Conservation (phyloP, 2,113 vertebrate genomes). For the Mormyrus lacerda region DNA sequence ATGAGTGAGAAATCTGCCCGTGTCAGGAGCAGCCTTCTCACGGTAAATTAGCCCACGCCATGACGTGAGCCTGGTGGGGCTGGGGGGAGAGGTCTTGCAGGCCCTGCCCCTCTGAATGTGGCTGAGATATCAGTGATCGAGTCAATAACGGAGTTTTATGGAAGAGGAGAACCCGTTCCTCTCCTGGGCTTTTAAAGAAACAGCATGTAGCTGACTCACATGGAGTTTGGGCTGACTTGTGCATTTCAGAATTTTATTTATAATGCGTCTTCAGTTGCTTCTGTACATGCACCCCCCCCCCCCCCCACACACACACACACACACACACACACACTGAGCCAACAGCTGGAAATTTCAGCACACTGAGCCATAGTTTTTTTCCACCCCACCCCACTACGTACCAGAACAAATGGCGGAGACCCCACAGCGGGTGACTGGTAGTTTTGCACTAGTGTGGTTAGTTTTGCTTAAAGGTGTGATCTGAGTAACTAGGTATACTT, state of each 20-base stretch:
- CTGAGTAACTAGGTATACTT: background rate
- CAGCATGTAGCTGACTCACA: background rate
- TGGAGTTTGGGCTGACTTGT: background rate
- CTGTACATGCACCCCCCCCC: background rate
- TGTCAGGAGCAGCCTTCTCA: background rate
- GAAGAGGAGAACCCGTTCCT: background rate
- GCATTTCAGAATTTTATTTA: background rate
- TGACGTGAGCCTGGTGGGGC: too few relatives aligned
- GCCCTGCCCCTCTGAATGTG: background rate
- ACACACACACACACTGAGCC: background rate
- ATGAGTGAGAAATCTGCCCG: conserved; percentile 3
- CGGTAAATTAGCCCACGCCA: background rate
- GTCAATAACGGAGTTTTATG: background rate
- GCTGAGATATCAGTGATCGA: background rate
- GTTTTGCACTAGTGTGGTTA: background rate
- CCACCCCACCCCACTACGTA: background rate
- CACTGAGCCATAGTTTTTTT: background rate
- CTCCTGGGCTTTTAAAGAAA: background rate
- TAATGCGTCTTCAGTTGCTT: background rate
- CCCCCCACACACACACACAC: background rate
- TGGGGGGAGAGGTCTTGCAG: background rate
- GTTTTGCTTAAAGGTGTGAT: background rate
- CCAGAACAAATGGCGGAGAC: background rate
- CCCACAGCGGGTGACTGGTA: background rate
- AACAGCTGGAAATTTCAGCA: background rate